Base-by-base conservation (phyloP, 2,888 invertebrate species). In the Xestia sexstrigata region DNA sequence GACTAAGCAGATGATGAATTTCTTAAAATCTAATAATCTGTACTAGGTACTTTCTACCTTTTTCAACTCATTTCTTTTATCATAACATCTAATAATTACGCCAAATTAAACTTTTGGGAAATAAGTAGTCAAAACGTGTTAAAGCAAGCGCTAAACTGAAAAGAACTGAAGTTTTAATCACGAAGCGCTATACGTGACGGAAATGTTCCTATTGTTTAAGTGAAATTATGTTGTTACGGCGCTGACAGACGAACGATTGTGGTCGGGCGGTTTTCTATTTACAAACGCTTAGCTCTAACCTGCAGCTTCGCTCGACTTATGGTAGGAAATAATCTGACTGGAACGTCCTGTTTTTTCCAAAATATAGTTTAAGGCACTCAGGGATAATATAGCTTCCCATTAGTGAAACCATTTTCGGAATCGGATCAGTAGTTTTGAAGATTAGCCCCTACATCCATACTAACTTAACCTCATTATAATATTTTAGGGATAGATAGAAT, bases 91-190 rank as follows among this genome's bases (percentile, higher is more conserved):
- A 35, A 81, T 65, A 30, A 47, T 65, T n/a, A 45, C 15, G 11
- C 42, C 2, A 35, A 65, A 47, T 23, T 13, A 15, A 74, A 58
- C 20, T 35, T 65, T 66, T 47, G 65, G 20, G 81, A 58, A 78
- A 13, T 0, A 17, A 70, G 9, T 49, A 26, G 30, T 65, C 23
- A 67, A 76, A 75, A 58, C 52, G 49, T 67, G 66, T 76, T 47
- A 13, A 81, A 70, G 69, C 63, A 15, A 74, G 42, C 26, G 39
- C 55, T 58, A 52, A 71, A 82, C 60, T 73, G 70, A 76, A 87
- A 82, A 78, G 42, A 78, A 78, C 69, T 42, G 63, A 73, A 87
- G 68, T 82, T 86, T 86, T 86, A 86, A 86, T 86, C 87, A 85
- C 70, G n/a, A 68, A 80, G 52, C 58, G 58, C 20, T 55, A 66